Base-by-base conservation (phyloP, 2,113 vertebrate genomes). In the Sapajus apella region DNA sequence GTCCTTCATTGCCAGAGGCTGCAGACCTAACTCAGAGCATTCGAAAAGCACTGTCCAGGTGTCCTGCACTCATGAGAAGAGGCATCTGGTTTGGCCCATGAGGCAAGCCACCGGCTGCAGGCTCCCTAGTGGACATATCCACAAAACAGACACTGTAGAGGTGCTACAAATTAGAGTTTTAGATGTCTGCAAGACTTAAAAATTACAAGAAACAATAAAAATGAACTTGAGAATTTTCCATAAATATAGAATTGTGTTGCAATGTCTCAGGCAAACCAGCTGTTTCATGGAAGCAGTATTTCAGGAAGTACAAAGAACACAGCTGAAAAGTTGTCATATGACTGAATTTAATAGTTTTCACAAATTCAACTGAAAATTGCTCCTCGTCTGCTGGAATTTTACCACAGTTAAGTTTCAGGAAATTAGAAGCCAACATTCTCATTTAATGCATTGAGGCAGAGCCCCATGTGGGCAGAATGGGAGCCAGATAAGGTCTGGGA, bases 271-370 rank as follows among this genome's bases (percentile, higher is more conserved):
- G 75, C 50, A 66, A 96, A 83, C 77, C 86, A 92, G 91, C 91
- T 93, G 94, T 52, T 87, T 58, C 79, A 37, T 8, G 16, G 50
- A 96, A 85, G 75, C 12, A 45, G 30, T 40, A 70, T 82, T 97
- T 93, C 77, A 97, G 88, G n/a, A 79, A 85, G 82, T 23, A 93
- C 86, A 95, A 96, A 92, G 91, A 75, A 79, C 32, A 35, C 17
- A 47, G 61, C 95, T 83, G 61, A 96, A 81, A 94, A 88, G 40
- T 20, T 56, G 61, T 85, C 70, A 87, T 73, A 30, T 2, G 94
- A 82, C 95, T 98, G 92, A 79, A 77, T 90, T 97, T 95, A 83
- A 96, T 80, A 95, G 91, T 90, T 90, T 94, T 92, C 5, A 95
- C 87, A 80, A 94, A 96, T 32, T 93, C 92, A 95, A 90, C 45